A percentile compares a stretch with the other conserved stretches of the same genome.
These are phyloP conservation scores for Hypsopygia costalis DNA, from an alignment of 2,888 invertebrate genomes.

Conservation along the genomic window DNA sequence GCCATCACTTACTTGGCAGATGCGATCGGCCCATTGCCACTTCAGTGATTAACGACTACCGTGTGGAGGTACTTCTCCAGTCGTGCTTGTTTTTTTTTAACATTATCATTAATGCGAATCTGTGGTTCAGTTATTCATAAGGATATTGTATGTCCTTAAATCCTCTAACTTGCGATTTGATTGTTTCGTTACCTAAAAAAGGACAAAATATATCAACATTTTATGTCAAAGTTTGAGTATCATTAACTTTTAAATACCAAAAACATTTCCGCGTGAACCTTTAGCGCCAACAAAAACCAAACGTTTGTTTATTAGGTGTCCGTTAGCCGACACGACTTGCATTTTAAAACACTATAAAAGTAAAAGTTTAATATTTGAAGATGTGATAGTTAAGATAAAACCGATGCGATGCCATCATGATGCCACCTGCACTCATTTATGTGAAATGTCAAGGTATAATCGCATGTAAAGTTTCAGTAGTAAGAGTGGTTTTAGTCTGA, in stretches of 20 bases:
- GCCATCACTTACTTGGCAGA: too few species aligned
- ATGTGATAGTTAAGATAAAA: slow-evolving; percentile 71
- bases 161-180: too few species aligned
- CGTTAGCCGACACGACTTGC: slow-evolving; percentile 63
- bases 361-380: slow-evolving; percentile 74
- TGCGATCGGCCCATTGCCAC: too few species aligned
- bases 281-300: slow-evolving; percentile 26
- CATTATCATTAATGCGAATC: too few species aligned
- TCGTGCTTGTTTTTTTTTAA: too few species aligned
- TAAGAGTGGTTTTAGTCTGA: slow-evolving; percentile 25
- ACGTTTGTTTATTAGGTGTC: slow-evolving; percentile 34
- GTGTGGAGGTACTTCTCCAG: too few species aligned
- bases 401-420: slow-evolving; percentile 47
- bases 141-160: too few species aligned
- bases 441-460: slow-evolving; percentile 18
- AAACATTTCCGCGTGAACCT: slow-evolving; percentile 9
- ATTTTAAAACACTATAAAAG: slow-evolving; percentile 70
- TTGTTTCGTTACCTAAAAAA: too few species aligned
- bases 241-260: slow-evolving; percentile 5
- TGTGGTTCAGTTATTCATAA: too few species aligned
- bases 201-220: neutral
- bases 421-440: slow-evolving; percentile 66
- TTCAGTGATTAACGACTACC: too few species aligned
- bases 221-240: slow-evolving; percentile 2
- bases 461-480: slow-evolving; percentile 12